A percentile compares a stretch with the other conserved stretches of the same genome.
Conservation (phyloP, 2,888 invertebrate genomes). For the Gandaritis pyraliata region DNA sequence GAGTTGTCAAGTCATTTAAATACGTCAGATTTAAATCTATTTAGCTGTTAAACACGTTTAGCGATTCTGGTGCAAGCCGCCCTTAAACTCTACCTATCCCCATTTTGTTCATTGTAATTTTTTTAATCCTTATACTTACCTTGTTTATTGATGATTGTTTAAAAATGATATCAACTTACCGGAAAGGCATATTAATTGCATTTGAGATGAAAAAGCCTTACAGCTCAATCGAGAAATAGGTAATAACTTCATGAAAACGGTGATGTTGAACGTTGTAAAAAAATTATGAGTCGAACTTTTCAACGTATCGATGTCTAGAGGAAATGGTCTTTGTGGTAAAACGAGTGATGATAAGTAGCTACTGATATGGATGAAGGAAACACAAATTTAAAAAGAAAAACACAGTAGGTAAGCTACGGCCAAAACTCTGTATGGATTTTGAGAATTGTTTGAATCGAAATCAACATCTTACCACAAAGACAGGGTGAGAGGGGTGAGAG, state of each 20-base stretch:
- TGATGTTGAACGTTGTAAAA: too few species aligned
- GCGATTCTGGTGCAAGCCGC: too few species aligned
- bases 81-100: too few species aligned
- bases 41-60: too few species aligned
- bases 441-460: slow-evolving; percentile 19
- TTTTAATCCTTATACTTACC: too few species aligned
- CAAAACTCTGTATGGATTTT: slow-evolving; percentile 76
- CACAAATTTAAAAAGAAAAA: slow-evolving; percentile 18
- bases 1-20: too few species aligned
- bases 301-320: neutral
- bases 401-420: slow-evolving; percentile 72
- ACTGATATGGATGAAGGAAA: slow-evolving; percentile 9
- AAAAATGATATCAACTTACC: too few species aligned
- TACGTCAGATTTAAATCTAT: too few species aligned
- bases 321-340: slow-evolving; percentile 37
- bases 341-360: slow-evolving; percentile 13
- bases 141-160: too few species aligned
- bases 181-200: neutral
- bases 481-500: slow-evolving; percentile 34
- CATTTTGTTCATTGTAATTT: too few species aligned
- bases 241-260: too few species aligned
- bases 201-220: neutral
- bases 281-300: neutral
- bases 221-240: neutral
- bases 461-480: slow-evolving; percentile 41